Evolutionary conservation across 23 tunicate species (phyloP), one percentile per base, ranked within the genome.

Genomic region (Oikopleura dioica): DNA sequence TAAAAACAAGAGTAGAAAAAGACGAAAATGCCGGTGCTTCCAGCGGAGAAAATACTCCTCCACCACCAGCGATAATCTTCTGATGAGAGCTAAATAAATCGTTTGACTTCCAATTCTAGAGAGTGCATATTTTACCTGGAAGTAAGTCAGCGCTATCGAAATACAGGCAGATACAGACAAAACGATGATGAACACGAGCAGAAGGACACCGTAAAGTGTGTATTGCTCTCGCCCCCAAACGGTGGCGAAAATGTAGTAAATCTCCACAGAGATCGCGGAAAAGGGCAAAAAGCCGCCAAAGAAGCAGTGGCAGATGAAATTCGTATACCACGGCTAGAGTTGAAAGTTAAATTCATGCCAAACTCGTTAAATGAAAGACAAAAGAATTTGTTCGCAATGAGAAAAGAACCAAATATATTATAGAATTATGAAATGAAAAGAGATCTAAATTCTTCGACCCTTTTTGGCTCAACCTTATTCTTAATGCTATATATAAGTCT

Each of bases 181-280:
- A 21, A 83, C 99, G 38, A 94, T 84, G 37, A 76, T 81, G 75
- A 94, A 94, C 37, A 94, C 99, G 0, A 94, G 76, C 80, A 94
- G 59, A 21, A 94, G 82, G 31, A 94, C 79, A 36, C 99, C 99
- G 68, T 94, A 94, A 81, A 94, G 76, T 0, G 99, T 94, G 83
- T 94, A 94, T 36, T 83, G 82, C 82, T 94, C 99, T n/a, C 99
- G 67, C 24, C 99, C 99, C 99, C 99, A 94, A 23, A 86, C 87
- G 4, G 99, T 94, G 16, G 99, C 99, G 72, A 94, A 94, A 0
- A 94, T 86, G 82, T 94, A 94, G 78, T 94, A 94, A 75, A 94
- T 79, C 58, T 94, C 99, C 77, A 94, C 99, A 9, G 99, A 94
- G n/a, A 94, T 80, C 0, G 99, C 99, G 68, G 95, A 86, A 78